Base-by-base conservation (phyloP, 2,888 invertebrate genomes). In the Scaptomyza reducta region DNA sequence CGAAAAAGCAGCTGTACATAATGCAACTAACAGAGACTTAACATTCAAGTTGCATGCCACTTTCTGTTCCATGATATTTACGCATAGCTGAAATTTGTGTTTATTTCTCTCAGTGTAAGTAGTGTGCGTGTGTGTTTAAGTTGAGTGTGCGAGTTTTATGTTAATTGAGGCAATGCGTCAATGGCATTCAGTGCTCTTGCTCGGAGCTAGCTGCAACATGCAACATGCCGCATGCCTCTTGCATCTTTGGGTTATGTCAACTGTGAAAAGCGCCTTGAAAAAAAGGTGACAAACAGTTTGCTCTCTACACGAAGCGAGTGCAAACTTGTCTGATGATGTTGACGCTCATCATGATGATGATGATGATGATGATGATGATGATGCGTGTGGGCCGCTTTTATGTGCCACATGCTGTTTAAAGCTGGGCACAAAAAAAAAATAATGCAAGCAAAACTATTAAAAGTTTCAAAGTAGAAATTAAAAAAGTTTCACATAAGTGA, bases 161-260 rank as follows among this genome's bases (percentile, higher is more conserved):
- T 79, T 88, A 84, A 88, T 86, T 88, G 86, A 88, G 71, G 83
- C 84, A 82, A 74, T 82, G 86, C 83, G 65, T 87, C 87, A 87
- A 79, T 82, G 87, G 75, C 63, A 80, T 61, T 73, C 62, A 63
- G 47, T 56, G 56, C 58, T 73, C 62, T 49, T 68, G 62, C 1
- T 31, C 13, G 31, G 31, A 10, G 31, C 31, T 31, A 57, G 61
- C 60, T 44, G 60, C 74, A 44, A 56, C 31, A 38, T 38, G 38
- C 38, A 14, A 14, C 38, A 38, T 38, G 38, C 38, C 38, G 14
- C 38, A 9, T 56, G 42, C 57, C 25, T 16, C 44, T 60, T 60
- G 59, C 46, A 76, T 69, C 75, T 80, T 71, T 71, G 68, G 61
- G 68, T 67, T 81, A 87, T 83, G 87, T 83, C 82, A 83, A 81